Evolutionary conservation across 2,797 vertebrate species (phyloP), one percentile per base, ranked within the genome.

Genomic region (Hybognathus amarus): DNA sequence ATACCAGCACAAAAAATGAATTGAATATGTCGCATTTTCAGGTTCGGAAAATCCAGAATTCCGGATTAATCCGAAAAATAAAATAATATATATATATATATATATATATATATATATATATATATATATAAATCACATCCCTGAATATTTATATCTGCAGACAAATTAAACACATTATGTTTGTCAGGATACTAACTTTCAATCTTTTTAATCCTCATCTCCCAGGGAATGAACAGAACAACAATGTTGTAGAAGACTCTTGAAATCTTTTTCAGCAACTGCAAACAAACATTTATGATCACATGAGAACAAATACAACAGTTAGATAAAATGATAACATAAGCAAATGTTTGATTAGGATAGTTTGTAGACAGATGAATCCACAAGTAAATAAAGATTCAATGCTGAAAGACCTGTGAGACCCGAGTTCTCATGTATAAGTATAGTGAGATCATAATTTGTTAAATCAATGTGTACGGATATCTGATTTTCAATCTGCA

Each of bases 131-230:
- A 30, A 30, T 30, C 30, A 30, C 30, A 30, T 30, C 30, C 30
- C 30, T 30, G 30, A 30, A 30, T 30, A 30, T 30, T 30, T 30
- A 30, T 10, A 42, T 27, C 12, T 69, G 5, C 33, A 59, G 22
- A 59, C 33, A 80, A 9, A 70, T 27, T 1, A 56, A 79, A 56
- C 6, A 27, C 9, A 38, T 22, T 24, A 42, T 40, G 33, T 61
- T 24, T 36, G 11, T 67, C 12, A 11, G 3, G 33, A 54, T 27
- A 94, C 97, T 97, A 90, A 99, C 98, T 99, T 91, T 99, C 98
- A 0, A 99, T 99, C 92, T 98, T 99, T 93, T 99, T 99, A 89
- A 99, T 99, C 92, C 98, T 95, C 93, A 97, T 95, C 92, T 99
- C 98, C 98, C 98, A 99, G 15, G 98, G 98, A 90, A 99, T 95